Percentiles rank a stretch among this genome's conserved stretches.
These are phyloP conservation scores for Selene dorsalis DNA, from an alignment of 2,797 vertebrate genomes.

Conservation along the genomic window DNA sequence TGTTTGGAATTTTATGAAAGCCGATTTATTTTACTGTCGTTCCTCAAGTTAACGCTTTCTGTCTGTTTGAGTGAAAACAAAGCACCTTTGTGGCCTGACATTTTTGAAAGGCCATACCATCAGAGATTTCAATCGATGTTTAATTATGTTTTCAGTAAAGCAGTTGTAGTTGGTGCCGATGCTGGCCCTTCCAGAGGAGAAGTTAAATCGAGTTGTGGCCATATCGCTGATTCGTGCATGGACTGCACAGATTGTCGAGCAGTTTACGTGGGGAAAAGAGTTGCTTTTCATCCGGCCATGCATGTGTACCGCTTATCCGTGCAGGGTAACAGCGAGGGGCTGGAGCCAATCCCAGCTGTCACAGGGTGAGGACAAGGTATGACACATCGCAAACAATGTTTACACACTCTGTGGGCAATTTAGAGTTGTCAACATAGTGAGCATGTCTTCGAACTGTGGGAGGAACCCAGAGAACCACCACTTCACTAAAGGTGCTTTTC, in stretches of 20 bases:
- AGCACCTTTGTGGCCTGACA: constrained; percentile 56
- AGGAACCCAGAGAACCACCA: too few relatives aligned
- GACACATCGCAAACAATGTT: too few relatives aligned
- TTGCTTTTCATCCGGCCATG: not conserved
- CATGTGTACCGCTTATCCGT: too few relatives aligned
- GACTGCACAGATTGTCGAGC: not conserved
- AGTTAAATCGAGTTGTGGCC: not conserved
- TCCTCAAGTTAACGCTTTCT: constrained; percentile 12
- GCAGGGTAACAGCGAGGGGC: too few relatives aligned
- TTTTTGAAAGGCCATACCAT: constrained; percentile 58
- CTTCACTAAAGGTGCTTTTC: too few relatives aligned
- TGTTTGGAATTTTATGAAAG: constrained; percentile 39
- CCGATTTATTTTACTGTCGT: constrained; percentile 36
- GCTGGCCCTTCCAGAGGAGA: not conserved
- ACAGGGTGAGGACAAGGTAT: too few relatives aligned
- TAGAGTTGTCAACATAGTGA: not conserved
- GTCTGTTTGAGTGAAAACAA: constrained; percentile 23
- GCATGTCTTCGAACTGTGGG: too few relatives aligned
- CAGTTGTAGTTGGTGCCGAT: not conserved
- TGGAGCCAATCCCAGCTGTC: too few relatives aligned
- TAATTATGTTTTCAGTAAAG: constrained; percentile 49
- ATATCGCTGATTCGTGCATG: not conserved
- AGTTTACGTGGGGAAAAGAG: not conserved
- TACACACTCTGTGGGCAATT: too few relatives aligned
- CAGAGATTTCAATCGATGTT: constrained; percentile 52